Percentiles rank a stretch among this genome's conserved stretches.
These are phyloP conservation scores for Salvelinus sp. DNA, from an alignment of 2,113 vertebrate species.

Conservation along the genomic window DNA sequence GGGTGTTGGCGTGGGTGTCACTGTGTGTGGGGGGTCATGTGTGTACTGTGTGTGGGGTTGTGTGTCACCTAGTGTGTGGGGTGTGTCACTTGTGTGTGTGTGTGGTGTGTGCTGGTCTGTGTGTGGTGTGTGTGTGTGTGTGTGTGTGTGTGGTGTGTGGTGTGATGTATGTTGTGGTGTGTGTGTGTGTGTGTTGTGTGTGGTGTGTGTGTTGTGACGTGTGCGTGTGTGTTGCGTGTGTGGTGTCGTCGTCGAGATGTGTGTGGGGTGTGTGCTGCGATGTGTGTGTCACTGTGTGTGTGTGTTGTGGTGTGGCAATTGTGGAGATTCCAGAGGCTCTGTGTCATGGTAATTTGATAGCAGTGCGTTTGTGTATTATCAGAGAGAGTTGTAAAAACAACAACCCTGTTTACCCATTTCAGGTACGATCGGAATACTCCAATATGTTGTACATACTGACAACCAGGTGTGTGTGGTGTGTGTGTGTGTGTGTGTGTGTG, in stretches of 20 bases:
- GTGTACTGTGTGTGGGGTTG: no score
- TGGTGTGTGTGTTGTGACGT: neutral
- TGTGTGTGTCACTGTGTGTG: no score
- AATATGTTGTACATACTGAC: neutral
- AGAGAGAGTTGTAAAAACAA: conserved; percentile 36
- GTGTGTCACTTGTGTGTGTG: no score
- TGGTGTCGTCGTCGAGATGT: no score
- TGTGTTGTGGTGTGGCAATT: no score
- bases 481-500: neutral
- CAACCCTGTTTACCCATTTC: conserved; percentile 37
- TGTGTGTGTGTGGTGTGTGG: conserved; percentile 5
- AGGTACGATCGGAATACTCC: neutral
- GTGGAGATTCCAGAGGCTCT: no score
- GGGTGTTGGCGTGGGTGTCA: no score
- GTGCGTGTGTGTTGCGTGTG: neutral
- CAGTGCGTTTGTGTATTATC: conserved; percentile 15
- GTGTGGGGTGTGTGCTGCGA: neutral
- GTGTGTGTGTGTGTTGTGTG: neutral
- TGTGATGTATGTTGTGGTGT: no score
- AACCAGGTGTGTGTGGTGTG: neutral
- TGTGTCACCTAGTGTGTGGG: no score
- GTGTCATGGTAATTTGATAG: no score
- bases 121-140: conserved; percentile 11
- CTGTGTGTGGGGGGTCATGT: no score
- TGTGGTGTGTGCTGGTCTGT: neutral